phyloP scores from a whole-genome alignment of 2,113 vertebrate genomes.

The Catharus bicknelli region DNA sequence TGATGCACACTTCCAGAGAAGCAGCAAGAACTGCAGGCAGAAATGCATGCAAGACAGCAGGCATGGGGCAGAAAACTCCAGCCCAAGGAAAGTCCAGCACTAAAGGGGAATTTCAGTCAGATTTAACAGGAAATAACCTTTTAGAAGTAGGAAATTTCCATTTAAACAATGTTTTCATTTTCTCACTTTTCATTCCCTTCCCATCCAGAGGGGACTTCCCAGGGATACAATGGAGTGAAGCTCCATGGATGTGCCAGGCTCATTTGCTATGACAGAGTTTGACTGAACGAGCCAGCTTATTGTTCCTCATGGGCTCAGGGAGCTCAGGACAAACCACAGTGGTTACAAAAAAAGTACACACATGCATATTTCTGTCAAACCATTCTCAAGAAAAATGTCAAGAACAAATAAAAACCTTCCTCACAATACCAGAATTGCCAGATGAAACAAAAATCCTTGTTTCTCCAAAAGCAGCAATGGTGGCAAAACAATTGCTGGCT shows the following conservation, averaged over 20 bases:
- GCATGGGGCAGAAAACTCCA: not conserved
- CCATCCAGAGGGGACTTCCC: not conserved
- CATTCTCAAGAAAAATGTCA: not conserved
- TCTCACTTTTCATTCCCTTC: not conserved
- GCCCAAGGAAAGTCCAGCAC: not conserved
- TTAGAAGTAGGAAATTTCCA: not conserved
- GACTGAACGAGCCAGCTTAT: not conserved
- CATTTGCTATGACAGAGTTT: not conserved
- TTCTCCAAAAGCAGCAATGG: not conserved
- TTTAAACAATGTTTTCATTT: not conserved
- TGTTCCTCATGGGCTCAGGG: not conserved
- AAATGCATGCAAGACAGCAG: not conserved
- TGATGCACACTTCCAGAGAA: not conserved
- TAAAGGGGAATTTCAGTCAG: not conserved
- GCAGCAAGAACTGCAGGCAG: not conserved
- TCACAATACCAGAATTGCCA: not conserved
- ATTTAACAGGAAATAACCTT: not conserved
- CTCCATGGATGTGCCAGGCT: not conserved
- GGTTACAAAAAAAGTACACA: not conserved
- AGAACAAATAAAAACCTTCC: not conserved
- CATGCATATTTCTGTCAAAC: not conserved
- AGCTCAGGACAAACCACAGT: not conserved
- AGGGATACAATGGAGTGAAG: not conserved
- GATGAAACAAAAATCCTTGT: conserved; percentile 1
- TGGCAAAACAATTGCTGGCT: not conserved